Conservation (phyloP, 1,140 invertebrate species). For the Cherax destructor region DNA sequence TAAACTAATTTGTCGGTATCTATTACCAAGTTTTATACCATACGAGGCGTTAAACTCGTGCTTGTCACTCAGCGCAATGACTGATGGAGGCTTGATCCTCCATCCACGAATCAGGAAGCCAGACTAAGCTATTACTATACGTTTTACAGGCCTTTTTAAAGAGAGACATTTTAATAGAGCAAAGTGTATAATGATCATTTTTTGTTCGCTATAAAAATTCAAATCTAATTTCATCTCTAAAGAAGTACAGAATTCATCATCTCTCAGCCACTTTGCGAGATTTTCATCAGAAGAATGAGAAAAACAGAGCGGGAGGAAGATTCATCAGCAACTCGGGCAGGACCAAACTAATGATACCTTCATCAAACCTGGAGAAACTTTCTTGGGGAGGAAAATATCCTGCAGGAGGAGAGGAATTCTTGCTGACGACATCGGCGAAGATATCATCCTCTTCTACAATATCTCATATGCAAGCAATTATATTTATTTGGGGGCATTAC, state of each 20-base stretch:
- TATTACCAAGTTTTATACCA: too few relatives aligned
- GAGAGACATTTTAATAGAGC: too few relatives aligned
- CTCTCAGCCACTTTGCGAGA: constrained; percentile 5
- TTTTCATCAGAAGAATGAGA: not conserved
- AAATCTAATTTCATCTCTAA: too few relatives aligned
- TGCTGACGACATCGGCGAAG: not conserved
- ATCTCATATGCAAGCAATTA: constrained; percentile 34
- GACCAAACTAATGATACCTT: constrained; percentile 35
- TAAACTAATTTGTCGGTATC: too few relatives aligned
- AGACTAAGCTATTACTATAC: too few relatives aligned
- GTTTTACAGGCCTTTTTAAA: too few relatives aligned
- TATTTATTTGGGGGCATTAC: constrained; percentile 4
- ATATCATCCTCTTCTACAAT: constrained; percentile 21
- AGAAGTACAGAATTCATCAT: not conserved
- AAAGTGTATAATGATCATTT: too few relatives aligned
- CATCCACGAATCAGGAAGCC: too few relatives aligned
- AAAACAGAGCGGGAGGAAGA: constrained; percentile 20
- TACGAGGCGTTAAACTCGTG: too few relatives aligned
- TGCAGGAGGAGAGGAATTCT: not conserved
- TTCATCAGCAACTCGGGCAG: constrained; percentile 38
- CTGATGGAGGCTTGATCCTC: too few relatives aligned
- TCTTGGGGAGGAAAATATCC: constrained; percentile 29
- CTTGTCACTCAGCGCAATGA: too few relatives aligned
- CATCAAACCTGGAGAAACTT: constrained; percentile 31
- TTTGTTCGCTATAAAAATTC: too few relatives aligned